Conservation (phyloP, 2,888 invertebrate genomes). For the Brachynemurus nebulosus region DNA sequence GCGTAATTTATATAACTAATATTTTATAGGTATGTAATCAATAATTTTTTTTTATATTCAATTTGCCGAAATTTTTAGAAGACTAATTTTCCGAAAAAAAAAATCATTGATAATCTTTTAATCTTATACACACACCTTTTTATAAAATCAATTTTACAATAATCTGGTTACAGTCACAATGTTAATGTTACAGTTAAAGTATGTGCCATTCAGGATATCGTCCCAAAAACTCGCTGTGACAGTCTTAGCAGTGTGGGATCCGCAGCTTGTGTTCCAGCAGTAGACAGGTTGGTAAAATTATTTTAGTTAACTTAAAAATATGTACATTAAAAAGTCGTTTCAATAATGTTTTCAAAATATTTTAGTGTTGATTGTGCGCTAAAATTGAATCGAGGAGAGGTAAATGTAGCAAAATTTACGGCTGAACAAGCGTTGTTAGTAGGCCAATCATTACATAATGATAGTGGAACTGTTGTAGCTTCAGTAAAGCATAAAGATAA, state of each 20-base stretch:
- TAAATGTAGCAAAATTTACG: constrained; percentile 43
- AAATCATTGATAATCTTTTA: too few species aligned
- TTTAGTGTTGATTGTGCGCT: constrained; percentile 46
- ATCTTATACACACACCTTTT: too few species aligned
- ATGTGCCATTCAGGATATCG: constrained; percentile 1
- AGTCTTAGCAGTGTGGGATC: background rate
- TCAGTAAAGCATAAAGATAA: constrained; percentile 31
- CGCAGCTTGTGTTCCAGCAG: background rate
- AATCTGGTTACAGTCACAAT: too few species aligned
- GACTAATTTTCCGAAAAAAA: too few species aligned
- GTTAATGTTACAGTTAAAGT: too few species aligned
- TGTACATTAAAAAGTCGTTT: background rate
- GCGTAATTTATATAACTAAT: too few species aligned
- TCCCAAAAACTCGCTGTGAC: background rate
- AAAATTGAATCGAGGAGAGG: constrained; percentile 35
- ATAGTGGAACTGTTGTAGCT: constrained; percentile 34
- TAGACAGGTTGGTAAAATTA: constrained; percentile 3
- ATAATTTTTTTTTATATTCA: too few species aligned
- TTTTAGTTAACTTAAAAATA: background rate
- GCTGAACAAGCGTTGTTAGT: constrained; percentile 47
- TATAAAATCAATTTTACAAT: too few species aligned
- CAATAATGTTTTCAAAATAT: constrained; percentile 11
- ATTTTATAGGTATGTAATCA: too few species aligned
- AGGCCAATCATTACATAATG: constrained; percentile 19
- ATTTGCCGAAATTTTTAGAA: too few species aligned